Evolutionary conservation across 2,113 vertebrate species (phyloP).

Genomic region (Dasyurus viverrinus): DNA sequence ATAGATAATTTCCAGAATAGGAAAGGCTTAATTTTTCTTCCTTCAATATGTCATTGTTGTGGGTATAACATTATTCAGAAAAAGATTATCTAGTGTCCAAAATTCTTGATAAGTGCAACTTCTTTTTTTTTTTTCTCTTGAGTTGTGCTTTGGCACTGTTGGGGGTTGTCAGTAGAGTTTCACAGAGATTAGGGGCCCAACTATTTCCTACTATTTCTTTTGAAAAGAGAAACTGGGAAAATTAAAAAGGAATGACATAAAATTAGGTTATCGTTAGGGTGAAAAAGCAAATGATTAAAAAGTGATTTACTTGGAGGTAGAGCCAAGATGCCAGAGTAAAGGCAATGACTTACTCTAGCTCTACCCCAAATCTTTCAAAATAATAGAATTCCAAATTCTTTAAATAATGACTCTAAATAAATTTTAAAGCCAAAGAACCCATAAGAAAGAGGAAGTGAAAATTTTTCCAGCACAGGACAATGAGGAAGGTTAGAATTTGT

Average conservation of each 20-base stretch:
- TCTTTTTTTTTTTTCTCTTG: background rate
- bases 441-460: too few relatives aligned
- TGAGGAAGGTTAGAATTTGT: too few relatives aligned
- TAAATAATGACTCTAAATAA: too few relatives aligned
- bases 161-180: background rate
- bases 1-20: background rate
- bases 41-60: background rate
- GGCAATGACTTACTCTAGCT: too few relatives aligned
- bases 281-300: background rate
- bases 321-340: too few relatives aligned
- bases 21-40: rapidly evolving
- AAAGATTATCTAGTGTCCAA: background rate
- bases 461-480: too few relatives aligned
- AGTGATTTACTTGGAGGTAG: background rate
- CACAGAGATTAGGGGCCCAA: background rate
- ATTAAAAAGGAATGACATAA: background rate
- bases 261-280: background rate
- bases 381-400: too few relatives aligned
- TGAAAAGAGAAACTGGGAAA: background rate
- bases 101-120: background rate
- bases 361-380: too few relatives aligned
- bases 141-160: background rate
- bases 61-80: background rate
- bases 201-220: background rate
- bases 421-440: too few relatives aligned